Percentiles rank a stretch among this genome's conserved stretches.
These are phyloP conservation scores for Spheniscus mendiculus DNA, from an alignment of 2,113 vertebrate genomes.

Conservation along the genomic window DNA sequence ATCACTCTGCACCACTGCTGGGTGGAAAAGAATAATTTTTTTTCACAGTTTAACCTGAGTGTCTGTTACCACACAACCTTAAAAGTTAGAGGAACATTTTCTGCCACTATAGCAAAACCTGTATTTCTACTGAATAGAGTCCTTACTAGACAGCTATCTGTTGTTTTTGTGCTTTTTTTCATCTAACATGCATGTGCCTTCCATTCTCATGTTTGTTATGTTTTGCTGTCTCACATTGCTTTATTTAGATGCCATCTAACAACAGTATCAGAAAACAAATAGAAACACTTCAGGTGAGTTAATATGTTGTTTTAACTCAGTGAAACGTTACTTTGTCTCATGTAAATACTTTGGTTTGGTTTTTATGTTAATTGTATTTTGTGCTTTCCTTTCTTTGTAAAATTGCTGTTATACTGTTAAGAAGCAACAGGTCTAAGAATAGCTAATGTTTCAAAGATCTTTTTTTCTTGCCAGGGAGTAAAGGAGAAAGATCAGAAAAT, in stretches of 20 bases:
- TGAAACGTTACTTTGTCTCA: slow-evolving; percentile 70
- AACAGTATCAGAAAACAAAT: slow-evolving; percentile 99
- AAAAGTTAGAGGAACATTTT: not conserved
- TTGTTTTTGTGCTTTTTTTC: slow-evolving; percentile 82
- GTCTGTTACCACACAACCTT: not conserved
- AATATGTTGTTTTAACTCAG: slow-evolving; percentile 60
- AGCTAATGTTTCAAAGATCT: not conserved
- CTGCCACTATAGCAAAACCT: not conserved
- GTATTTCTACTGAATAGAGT: slow-evolving; percentile 82
- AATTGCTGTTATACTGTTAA: not conserved
- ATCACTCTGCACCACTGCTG: not conserved
- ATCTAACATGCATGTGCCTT: slow-evolving; percentile 88
- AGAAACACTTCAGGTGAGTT: slow-evolving; percentile 99
- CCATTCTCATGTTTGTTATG: slow-evolving; percentile 85
- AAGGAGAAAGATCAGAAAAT: not conserved
- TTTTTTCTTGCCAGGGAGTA: not conserved
- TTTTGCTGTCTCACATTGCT: slow-evolving; percentile 91
- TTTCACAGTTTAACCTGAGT: not conserved
- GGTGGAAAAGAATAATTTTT: not conserved
- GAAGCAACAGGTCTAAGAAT: not conserved
- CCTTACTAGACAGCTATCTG: slow-evolving; percentile 75
- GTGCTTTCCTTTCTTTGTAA: slow-evolving; percentile 47
- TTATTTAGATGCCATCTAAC: slow-evolving; percentile 99
- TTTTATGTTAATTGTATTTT: slow-evolving; percentile 42
- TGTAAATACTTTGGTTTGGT: slow-evolving; percentile 13